phyloP scores from a whole-genome alignment of 37 sponge, comb jelly and placozoan genomes.

The Petrosia ficiformis region DNA sequence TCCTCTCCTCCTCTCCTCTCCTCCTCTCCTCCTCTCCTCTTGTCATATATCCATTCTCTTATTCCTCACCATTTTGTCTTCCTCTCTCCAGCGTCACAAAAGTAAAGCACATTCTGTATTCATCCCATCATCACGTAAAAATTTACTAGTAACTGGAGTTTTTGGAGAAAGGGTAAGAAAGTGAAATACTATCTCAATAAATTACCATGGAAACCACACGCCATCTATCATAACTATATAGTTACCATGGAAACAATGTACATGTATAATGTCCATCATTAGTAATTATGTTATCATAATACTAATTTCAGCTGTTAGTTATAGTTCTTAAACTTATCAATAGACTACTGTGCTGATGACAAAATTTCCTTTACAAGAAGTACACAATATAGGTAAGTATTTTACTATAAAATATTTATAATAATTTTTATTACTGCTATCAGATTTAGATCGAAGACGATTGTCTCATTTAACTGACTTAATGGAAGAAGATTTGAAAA shows the following conservation, averaged over 20 bases:
- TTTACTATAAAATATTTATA: neutral
- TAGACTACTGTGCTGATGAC: neutral
- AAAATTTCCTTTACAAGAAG: neutral
- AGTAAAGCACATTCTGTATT: constrained; percentile 2
- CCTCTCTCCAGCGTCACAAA: neutral
- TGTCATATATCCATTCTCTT: neutral
- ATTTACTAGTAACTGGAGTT: constrained; percentile 49
- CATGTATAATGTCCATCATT: neutral
- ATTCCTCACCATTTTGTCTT: neutral
- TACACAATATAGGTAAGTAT: neutral
- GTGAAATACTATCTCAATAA: neutral
- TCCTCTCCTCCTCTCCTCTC: no score
- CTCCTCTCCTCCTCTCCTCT: no score
- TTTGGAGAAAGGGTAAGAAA: constrained; percentile 54
- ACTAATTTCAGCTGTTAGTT: no score
- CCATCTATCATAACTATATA: no score
- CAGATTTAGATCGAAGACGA: neutral
- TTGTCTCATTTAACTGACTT: constrained; percentile 22
- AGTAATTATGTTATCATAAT: neutral
- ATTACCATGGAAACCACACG: no score
- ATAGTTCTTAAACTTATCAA: no score
- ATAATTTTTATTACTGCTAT: neutral
- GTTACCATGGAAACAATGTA: no score
- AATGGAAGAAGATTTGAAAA: constrained; percentile 33
- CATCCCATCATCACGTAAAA: constrained; percentile 48